These are phyloP conservation scores for Acanthopleura granulata DNA, from an alignment of 2,888 invertebrate genomes.

Conservation along the genomic window DNA sequence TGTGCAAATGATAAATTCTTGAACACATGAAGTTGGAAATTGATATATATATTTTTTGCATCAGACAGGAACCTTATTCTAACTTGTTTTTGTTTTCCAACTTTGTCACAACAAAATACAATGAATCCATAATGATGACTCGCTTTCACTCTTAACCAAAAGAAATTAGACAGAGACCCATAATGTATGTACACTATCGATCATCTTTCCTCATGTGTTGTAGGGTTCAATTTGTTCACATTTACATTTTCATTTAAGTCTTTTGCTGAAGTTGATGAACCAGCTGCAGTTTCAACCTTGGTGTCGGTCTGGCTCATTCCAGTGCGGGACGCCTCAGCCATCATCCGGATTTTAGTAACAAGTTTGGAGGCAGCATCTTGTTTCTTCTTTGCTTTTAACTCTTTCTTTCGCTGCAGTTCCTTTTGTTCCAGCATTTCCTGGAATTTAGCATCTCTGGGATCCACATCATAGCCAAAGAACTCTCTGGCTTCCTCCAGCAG, in stretches of 20 bases:
- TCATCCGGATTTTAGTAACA: conserved; percentile 23
- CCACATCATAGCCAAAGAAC: conserved; percentile 41
- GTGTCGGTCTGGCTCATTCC: background rate
- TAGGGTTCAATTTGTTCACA: too few species aligned
- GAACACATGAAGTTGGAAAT: too few species aligned
- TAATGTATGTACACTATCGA: too few species aligned
- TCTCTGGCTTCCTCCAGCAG: conserved; percentile 42
- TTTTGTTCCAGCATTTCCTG: conserved; percentile 41
- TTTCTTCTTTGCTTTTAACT: conserved; percentile 39
- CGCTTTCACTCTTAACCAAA: too few species aligned
- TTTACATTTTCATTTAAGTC: background rate
- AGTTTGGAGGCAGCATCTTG: conserved; percentile 31
- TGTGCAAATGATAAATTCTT: too few species aligned
- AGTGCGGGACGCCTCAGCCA: conserved; percentile 20
- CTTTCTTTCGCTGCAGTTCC: conserved; percentile 33
- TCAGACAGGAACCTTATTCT: too few species aligned
- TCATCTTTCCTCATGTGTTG: too few species aligned
- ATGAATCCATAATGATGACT: too few species aligned
- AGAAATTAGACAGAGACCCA: too few species aligned
- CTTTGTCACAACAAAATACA: too few species aligned
- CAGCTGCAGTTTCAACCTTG: background rate
- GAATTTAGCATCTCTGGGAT: conserved; percentile 42
- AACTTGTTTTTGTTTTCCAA: too few species aligned
- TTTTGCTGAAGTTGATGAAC: background rate
- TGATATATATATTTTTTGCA: too few species aligned